Evolutionary conservation across 1,140 invertebrate genomes (phyloP).

Genomic region (Drosophila nasuta): DNA sequence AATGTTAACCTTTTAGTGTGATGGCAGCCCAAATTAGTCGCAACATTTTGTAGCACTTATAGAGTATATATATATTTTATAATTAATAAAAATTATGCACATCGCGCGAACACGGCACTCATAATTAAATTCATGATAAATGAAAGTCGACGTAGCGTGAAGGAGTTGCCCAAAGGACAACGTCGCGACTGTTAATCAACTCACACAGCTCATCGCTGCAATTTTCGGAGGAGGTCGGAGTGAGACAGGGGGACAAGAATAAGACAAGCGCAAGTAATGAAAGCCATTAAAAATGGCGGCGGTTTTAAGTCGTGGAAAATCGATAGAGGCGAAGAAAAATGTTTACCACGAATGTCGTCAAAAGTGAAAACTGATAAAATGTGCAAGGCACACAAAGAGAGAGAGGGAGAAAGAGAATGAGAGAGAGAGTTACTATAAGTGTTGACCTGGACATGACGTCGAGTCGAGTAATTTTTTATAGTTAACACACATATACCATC

Average conservation of each 20-base stretch:
- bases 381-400: constrained; percentile 47
- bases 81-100: constrained; percentile 63
- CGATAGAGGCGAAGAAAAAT: constrained; percentile 54
- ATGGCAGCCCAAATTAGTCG: constrained; percentile 1
- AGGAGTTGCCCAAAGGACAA: constrained; percentile 43
- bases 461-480: constrained; percentile 33
- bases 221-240: background rate
- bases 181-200: constrained; percentile 69
- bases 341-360: constrained; percentile 51
- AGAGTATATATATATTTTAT: constrained; percentile 27
- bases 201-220: constrained; percentile 49
- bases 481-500: constrained; percentile 19
- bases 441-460: constrained; percentile 26
- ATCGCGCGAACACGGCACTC: constrained; percentile 9
- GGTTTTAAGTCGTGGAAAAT: constrained; percentile 68
- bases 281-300: constrained; percentile 79
- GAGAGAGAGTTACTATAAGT: constrained; percentile 4
- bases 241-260: background rate
- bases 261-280: constrained; percentile 65
- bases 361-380: constrained; percentile 69
- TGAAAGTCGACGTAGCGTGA: constrained; percentile 43
- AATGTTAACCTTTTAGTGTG: constrained; percentile 4
- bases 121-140: constrained; percentile 74
- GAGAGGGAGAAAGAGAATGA: background rate
- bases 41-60: constrained; percentile 9